Conservation (phyloP, 2,797 vertebrate species). For the Catharus ustulatus region DNA sequence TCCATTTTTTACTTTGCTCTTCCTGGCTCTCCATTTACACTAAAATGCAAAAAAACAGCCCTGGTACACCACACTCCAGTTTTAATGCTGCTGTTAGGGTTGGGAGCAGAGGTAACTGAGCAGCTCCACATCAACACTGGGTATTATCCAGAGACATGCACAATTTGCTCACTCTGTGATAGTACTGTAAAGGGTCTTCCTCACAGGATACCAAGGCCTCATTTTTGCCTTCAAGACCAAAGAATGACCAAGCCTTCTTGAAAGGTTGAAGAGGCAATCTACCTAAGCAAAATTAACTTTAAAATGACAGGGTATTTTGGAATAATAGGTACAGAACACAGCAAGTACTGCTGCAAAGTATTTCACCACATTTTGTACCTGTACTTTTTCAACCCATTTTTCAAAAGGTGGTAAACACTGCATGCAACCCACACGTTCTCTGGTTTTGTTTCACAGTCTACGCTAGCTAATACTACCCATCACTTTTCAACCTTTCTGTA, state of each 20-base stretch:
- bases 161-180: neutral
- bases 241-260: fast-evolving
- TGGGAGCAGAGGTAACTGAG: neutral
- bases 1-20: neutral
- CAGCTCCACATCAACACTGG: neutral
- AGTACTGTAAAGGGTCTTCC: neutral
- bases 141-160: fast-evolving
- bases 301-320: neutral
- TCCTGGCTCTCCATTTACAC: neutral
- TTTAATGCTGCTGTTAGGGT: neutral
- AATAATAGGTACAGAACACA: neutral
- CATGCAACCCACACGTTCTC: fast-evolving
- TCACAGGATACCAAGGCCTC: neutral
- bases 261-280: neutral
- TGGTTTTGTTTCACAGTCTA: neutral
- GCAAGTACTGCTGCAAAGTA: neutral
- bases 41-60: neutral
- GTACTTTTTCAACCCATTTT: neutral
- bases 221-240: neutral
- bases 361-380: neutral
- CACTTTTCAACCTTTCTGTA: neutral
- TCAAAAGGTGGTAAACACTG: neutral
- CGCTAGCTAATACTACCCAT: neutral
- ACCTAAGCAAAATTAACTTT: neutral
- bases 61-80: neutral